Percentiles rank a stretch among this genome's conserved stretches.
phyloP scores from a whole-genome alignment of 2,888 invertebrate genomes.

The Nephrotoma guestfalica region DNA sequence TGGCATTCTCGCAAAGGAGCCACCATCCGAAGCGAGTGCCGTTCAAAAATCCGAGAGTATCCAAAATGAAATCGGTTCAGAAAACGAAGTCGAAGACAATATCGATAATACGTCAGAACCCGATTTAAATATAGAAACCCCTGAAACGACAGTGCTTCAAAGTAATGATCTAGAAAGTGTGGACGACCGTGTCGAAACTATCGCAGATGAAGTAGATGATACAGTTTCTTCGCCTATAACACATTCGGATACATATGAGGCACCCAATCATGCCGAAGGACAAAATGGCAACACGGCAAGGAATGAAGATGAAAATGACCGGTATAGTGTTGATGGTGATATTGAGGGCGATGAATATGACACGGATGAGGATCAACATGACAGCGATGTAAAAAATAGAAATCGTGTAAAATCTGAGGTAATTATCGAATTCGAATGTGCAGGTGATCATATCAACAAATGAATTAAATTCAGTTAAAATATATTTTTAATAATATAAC shows the following conservation, averaged over 20 bases:
- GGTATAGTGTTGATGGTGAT: not conserved
- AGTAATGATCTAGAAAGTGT: not conserved
- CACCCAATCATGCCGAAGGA: not conserved
- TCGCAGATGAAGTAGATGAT: not conserved
- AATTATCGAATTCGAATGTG: not conserved
- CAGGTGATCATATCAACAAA: not conserved
- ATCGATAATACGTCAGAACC: slow-evolving; percentile 28
- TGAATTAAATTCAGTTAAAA: not conserved
- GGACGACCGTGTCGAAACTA: not conserved
- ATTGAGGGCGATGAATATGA: not conserved
- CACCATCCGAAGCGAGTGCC: not conserved
- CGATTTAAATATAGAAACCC: slow-evolving; percentile 15
- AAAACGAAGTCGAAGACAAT: slow-evolving; percentile 15
- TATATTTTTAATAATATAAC: not conserved
- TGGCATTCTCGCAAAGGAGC: not conserved
- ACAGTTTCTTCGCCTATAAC: not conserved
- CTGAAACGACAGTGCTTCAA: not conserved
- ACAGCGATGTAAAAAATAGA: not conserved
- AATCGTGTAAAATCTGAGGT: not conserved
- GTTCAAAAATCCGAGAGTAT: not conserved
- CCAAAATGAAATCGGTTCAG: not conserved
- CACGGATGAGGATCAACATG: not conserved
- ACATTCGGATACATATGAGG: not conserved
- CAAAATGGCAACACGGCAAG: not conserved
- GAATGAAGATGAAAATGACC: not conserved